Base-by-base conservation (phyloP, 2,888 invertebrate genomes). In the Noctua janthe region DNA sequence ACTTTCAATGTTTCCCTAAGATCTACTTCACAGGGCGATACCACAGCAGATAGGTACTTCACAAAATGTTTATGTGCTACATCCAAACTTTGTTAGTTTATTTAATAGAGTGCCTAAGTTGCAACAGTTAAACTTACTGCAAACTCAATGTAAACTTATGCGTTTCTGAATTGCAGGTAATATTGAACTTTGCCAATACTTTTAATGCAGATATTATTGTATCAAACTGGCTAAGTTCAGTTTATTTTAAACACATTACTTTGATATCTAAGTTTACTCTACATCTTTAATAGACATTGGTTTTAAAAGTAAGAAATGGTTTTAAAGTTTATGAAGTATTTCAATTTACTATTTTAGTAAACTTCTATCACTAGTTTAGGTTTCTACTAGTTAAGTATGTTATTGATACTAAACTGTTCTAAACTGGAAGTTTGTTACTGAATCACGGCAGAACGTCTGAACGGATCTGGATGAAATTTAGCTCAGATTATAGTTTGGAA, bases 11-110 rank as follows among this genome's bases (percentile, higher is more conserved):
- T 17, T 17, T 35, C 35, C 4, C 64, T 17, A 64, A 13, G 2
- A 1, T 59, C n/a, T n/a, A n/a, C 35, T 64, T 17, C 35, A 64
- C 35, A 64, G 3, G 3, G 17, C 13, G 6, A 54, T 47, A 15
- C 2, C 29, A n/a, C 56, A 56, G 6, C 0, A 29, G 15, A 54
- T 51, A 39, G 17, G 23, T 54, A 29, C n/a, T 71, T 15, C 1
- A 23, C 29, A 69, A 72, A 64, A 35, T 29, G 39, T 17, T 67
- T 71, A 43, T 56, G 13, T 43, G 8, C 29, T 35, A 43, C 39
- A 23, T 13, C 6, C 47, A 71, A 84, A 84, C 62, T 85, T 81
- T 5, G 29, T 74, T n/a, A 74, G 47, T 62, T 71, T 39, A 74
- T 73, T 70, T 66, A 83, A 72, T 84, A 70, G 49, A 72, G 64